These are phyloP conservation scores for Philopedon plagiatum DNA, from an alignment of 2,888 invertebrate genomes.

Conservation along the genomic window DNA sequence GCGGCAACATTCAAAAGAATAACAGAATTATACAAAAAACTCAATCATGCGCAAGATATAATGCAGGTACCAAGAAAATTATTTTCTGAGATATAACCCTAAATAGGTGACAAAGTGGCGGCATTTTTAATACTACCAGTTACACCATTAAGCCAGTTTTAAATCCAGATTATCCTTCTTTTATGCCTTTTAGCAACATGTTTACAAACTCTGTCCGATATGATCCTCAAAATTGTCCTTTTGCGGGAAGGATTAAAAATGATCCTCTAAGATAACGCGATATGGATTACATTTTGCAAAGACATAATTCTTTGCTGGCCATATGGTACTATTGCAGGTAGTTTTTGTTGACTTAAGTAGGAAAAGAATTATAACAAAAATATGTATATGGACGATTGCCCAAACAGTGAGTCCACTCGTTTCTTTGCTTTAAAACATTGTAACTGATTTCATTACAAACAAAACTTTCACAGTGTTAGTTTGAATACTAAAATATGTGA, in stretches of 20 bases:
- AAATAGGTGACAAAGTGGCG: conserved; percentile 31
- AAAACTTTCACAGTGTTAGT: no score
- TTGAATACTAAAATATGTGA: no score
- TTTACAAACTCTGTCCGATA: conserved; percentile 26
- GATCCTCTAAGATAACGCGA: not conserved
- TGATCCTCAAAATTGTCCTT: conserved; percentile 20
- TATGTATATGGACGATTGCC: no score
- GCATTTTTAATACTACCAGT: conserved; percentile 22
- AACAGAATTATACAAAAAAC: not conserved
- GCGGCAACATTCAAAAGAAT: conserved; percentile 1
- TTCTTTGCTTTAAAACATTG: no score
- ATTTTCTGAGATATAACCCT: conserved; percentile 6
- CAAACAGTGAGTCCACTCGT: no score
- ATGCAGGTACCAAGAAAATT: conserved; percentile 24
- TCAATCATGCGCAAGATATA: conserved; percentile 18
- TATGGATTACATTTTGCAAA: not conserved
- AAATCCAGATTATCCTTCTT: conserved; percentile 22
- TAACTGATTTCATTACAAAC: no score
- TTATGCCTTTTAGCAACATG: conserved; percentile 11
- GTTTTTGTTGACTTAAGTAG: no score
- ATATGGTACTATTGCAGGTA: no score
- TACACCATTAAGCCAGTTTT: conserved; percentile 15
- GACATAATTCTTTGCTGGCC: no score
- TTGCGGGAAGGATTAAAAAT: conserved; percentile 24
- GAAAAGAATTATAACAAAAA: no score